Percentiles rank a stretch among this genome's conserved stretches.
phyloP scores from a whole-genome alignment of 2,113 vertebrate genomes.

The Pitta sordida region DNA sequence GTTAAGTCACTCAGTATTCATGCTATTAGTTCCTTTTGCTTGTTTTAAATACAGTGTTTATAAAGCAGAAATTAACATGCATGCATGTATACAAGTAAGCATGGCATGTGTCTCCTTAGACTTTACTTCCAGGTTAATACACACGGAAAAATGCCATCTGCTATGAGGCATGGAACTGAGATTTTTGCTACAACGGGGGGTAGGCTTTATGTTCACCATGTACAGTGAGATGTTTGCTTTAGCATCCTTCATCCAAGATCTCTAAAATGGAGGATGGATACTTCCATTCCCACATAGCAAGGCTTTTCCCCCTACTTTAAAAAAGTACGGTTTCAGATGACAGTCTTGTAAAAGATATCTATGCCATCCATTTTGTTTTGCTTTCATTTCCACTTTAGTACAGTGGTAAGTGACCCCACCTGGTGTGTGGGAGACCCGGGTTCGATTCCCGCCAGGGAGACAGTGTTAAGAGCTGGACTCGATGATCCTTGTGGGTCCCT shows the following conservation, averaged over 20 bases:
- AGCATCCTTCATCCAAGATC: not conserved
- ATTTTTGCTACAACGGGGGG: accelerated
- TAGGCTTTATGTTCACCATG: not conserved
- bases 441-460: too few species aligned
- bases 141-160: not conserved
- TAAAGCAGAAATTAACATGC: not conserved
- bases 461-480: too few species aligned
- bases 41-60: not conserved
- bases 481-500: too few species aligned
- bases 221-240: not conserved
- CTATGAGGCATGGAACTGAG: not conserved
- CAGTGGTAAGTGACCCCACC: too few species aligned
- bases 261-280: not conserved
- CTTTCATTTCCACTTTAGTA: too few species aligned
- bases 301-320: not conserved
- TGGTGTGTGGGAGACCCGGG: too few species aligned
- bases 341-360: not conserved
- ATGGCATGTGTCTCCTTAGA: not conserved
- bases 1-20: not conserved
- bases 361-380: not conserved
- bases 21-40: not conserved
- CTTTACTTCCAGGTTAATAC: not conserved
- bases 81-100: not conserved
- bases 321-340: accelerated
- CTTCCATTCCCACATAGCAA: not conserved